These are phyloP conservation scores for Bedellia somnulentella DNA, from an alignment of 2,888 invertebrate genomes.

Conservation along the genomic window DNA sequence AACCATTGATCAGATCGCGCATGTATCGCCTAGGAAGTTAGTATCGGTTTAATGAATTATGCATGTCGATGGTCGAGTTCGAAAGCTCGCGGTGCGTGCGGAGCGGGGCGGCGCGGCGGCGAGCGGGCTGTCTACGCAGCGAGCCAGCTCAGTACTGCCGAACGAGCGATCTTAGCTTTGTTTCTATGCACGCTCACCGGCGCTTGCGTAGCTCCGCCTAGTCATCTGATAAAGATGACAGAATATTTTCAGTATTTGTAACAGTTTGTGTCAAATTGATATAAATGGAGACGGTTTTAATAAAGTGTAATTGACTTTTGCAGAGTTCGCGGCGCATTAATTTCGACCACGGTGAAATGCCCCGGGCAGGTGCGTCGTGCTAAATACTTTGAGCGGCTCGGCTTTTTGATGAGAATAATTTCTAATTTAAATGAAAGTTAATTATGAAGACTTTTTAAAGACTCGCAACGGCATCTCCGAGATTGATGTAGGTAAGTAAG, in stretches of 20 bases:
- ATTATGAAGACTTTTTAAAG: slow-evolving; percentile 42
- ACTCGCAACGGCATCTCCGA: slow-evolving; percentile 18
- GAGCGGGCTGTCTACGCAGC: slow-evolving; percentile 20
- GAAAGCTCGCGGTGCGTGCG: slow-evolving; percentile 7
- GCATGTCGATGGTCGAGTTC: no score
- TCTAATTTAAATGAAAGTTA: slow-evolving; percentile 53
- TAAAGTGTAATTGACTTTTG: slow-evolving; percentile 63
- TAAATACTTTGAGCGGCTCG: slow-evolving; percentile 46
- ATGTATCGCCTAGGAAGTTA: no score
- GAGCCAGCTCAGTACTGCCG: slow-evolving; percentile 11
- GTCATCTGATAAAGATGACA: slow-evolving; percentile 50
- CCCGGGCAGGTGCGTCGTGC: slow-evolving; percentile 49
- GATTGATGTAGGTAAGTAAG: slow-evolving; percentile 18
- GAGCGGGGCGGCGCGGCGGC: slow-evolving; percentile 18
- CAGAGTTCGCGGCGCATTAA: slow-evolving; percentile 59
- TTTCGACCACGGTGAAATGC: slow-evolving; percentile 57
- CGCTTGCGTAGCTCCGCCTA: slow-evolving; percentile 51
- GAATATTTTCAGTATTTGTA: slow-evolving; percentile 61
- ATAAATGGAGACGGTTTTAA: slow-evolving; percentile 62
- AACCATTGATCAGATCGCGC: no score
- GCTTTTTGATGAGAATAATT: slow-evolving; percentile 48
- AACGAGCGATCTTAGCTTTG: slow-evolving; percentile 22
- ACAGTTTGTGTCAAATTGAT: slow-evolving; percentile 62
- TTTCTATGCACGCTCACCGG: slow-evolving; percentile 23
- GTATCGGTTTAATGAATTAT: no score